Evolutionary conservation across 1,140 invertebrate genomes (phyloP), one percentile per base, ranked within the genome.

Genomic region (Heliconius himera): DNA sequence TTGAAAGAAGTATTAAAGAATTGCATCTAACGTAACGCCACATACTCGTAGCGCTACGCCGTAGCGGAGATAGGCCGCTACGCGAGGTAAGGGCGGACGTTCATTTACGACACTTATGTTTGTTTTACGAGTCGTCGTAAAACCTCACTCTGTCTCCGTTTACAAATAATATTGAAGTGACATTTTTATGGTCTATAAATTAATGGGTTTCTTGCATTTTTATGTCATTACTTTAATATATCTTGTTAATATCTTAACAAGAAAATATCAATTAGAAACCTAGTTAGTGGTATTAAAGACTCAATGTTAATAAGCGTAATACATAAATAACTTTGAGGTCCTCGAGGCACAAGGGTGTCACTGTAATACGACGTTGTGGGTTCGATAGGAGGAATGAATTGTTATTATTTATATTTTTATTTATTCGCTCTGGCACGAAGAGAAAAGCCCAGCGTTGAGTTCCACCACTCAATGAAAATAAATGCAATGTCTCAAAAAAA

Each of bases 101-200:
- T 75, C 56, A 38, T 75, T 75, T 75, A 75, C 33, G 74, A 56
- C 41, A 29, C 74, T 75, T 75, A 36, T 60, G 74, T 56, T 41
- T 38, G 54, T 18, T 75, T 75, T 60, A 75, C 74, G 54, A 60
- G 51, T 60, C 54, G 20, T 36, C 54, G 56, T 75, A 75, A 60
- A 56, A 75, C 74, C 33, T 22, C 54, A 75, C 74, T 75, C 73
- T 66, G 60, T 66, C 60, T 33, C 41, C 74, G 54, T 38, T 75
- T 75, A 75, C n/a, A 75, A 75, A 38, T 66, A 66, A 66, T 66
- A 75, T 60, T 75, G 33, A 75, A 75, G 51, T 75, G 73, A 75
- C 33, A 33, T 75, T 75, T 75, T 75, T 66, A 66, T 66, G 4
- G 26, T 66, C 22, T 26, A 66, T 66, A 66, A 66, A 66, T 66